Percentiles rank a stretch among this genome's conserved stretches.
These are phyloP conservation scores for Zoroaster sp. DNA, from an alignment of 53 echinoderm and acorn worm species.

Conservation along the genomic window DNA sequence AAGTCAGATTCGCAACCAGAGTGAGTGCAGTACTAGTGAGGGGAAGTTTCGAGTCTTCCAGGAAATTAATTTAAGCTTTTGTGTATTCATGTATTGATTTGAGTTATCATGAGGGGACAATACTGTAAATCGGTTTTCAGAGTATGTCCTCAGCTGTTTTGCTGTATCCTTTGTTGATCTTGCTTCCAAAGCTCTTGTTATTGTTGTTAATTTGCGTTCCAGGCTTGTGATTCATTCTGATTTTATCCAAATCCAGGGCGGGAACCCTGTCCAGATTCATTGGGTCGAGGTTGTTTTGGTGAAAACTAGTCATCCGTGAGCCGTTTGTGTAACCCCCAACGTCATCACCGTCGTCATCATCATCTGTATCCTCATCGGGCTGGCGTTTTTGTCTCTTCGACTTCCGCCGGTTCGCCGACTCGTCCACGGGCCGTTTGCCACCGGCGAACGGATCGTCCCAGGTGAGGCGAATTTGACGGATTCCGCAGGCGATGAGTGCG, in stretches of 20 bases:
- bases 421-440: slow-evolving; percentile 9
- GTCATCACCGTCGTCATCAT: neutral
- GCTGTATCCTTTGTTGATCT: slow-evolving; percentile 21
- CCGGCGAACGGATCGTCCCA: slow-evolving; percentile 51
- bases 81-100: too few species aligned
- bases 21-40: too few species aligned
- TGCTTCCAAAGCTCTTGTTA: neutral
- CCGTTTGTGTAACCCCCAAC: neutral
- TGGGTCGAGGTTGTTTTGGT: slow-evolving; percentile 8
- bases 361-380: neutral
- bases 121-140: neutral
- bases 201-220: neutral
- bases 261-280: neutral
- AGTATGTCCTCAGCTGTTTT: slow-evolving; percentile 41
- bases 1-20: too few species aligned
- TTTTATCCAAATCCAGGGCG: slow-evolving; percentile 11
- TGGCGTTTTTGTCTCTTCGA: neutral
- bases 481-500: slow-evolving; percentile 7
- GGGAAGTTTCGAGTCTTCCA: neutral
- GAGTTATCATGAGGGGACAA: neutral
- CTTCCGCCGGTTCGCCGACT: slow-evolving; percentile 10
- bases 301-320: neutral
- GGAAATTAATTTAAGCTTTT: too few species aligned
- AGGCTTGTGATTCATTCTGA: neutral
- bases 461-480: slow-evolving; percentile 30